Evolutionary conservation across 1,140 invertebrate species (phyloP).

Genomic region (Bombyx mori): DNA sequence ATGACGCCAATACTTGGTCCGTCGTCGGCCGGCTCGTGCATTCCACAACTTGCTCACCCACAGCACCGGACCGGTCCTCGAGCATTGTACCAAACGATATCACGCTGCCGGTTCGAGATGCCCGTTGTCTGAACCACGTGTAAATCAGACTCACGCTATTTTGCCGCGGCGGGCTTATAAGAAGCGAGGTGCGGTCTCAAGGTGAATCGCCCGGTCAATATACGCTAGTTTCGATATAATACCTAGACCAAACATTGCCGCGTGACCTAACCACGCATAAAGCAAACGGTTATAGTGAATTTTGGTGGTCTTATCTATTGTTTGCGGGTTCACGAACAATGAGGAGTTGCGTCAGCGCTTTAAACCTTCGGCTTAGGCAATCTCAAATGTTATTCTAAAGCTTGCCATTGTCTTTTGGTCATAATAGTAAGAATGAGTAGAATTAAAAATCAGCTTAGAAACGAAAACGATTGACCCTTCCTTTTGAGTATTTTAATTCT

Average conservation of each 20-base stretch:
- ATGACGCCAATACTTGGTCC: slow-evolving; percentile 47
- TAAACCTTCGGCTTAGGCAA: too few relatives aligned
- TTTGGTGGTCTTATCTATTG: slow-evolving; percentile 26
- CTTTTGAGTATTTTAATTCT: too few relatives aligned
- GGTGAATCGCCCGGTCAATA: slow-evolving; percentile 67
- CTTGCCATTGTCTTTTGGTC: too few relatives aligned
- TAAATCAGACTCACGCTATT: slow-evolving; percentile 25
- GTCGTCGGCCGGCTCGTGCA: slow-evolving; percentile 39
- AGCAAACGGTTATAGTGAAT: slow-evolving; percentile 18
- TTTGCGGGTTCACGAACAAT: slow-evolving; percentile 21
- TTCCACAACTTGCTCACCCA: slow-evolving; percentile 68
- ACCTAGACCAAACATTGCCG: slow-evolving; percentile 61
- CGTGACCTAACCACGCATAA: slow-evolving; percentile 49
- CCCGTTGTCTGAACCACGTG: slow-evolving; percentile 24
- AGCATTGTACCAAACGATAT: slow-evolving; percentile 58
- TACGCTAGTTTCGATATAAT: slow-evolving; percentile 50
- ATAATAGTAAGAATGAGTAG: too few relatives aligned
- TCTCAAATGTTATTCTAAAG: too few relatives aligned
- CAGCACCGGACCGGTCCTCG: slow-evolving; percentile 58
- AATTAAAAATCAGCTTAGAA: too few relatives aligned
- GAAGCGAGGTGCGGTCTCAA: slow-evolving; percentile 60
- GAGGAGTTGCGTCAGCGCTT: slow-evolving; percentile 7
- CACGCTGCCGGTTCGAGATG: slow-evolving; percentile 41
- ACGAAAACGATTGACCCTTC: too few relatives aligned
- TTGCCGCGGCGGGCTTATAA: slow-evolving; percentile 40